These are phyloP conservation scores for Hypsopygia costalis DNA, from an alignment of 2,888 invertebrate genomes.

Conservation along the genomic window DNA sequence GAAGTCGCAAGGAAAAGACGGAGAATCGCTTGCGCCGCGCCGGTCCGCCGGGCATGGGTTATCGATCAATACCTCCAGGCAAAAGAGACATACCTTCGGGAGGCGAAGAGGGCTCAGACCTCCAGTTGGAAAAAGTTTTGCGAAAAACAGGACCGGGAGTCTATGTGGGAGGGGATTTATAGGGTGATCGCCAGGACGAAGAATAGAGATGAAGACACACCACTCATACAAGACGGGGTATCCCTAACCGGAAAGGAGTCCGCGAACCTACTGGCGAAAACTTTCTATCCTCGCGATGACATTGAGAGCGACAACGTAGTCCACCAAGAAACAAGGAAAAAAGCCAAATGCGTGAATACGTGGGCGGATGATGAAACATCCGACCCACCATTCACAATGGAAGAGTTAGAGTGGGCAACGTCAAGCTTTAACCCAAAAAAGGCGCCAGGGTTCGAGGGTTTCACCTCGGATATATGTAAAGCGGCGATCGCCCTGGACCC, in stretches of 20 bases:
- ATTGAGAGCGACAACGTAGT: background rate
- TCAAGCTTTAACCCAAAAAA: too few species aligned
- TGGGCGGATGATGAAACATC: background rate
- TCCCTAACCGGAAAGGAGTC: too few species aligned
- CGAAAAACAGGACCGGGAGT: too few species aligned
- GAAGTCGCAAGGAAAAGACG: slow-evolving; percentile 13
- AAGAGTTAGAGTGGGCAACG: too few species aligned
- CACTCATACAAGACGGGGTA: slow-evolving; percentile 2
- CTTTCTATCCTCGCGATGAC: slow-evolving; percentile 11
- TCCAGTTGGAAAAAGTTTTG: too few species aligned
- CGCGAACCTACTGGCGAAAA: slow-evolving; percentile 5
- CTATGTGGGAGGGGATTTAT: slow-evolving; percentile 12
- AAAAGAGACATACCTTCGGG: too few species aligned
- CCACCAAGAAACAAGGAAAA: background rate
- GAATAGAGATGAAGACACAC: too few species aligned
- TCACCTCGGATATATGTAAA: background rate
- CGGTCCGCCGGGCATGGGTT: background rate
- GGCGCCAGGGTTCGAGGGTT: too few species aligned
- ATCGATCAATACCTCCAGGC: background rate
- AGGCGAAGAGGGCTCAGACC: too few species aligned
- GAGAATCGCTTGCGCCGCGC: slow-evolving; percentile 16
- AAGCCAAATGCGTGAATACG: background rate
- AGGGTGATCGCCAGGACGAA: slow-evolving; percentile 12
- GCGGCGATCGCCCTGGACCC: background rate
- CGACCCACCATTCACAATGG: slow-evolving; percentile 1